A percentile compares a stretch with the other conserved stretches of the same genome.
Evolutionary conservation across 2,797 vertebrate species (phyloP).

Genomic region (Paramormyrops hopkinsi): DNA sequence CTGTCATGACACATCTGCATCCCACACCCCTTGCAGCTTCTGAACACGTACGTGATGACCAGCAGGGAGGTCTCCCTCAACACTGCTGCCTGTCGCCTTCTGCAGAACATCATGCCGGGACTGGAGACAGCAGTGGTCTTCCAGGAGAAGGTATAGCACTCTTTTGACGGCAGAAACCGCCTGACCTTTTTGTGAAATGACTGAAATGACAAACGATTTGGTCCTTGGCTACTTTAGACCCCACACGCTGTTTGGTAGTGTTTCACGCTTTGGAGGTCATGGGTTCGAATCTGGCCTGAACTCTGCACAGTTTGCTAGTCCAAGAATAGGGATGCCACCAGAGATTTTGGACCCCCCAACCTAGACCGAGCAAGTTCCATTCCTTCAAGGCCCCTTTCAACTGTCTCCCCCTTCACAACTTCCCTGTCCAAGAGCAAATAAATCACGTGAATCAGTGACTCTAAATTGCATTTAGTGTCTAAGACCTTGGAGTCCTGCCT

Average conservation of each 20-base stretch:
- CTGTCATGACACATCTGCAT: not conserved
- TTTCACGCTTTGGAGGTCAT: not conserved
- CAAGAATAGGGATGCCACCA: not conserved
- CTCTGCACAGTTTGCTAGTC: not conserved
- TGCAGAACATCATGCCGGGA: slow-evolving; percentile 97
- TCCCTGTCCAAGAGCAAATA: not conserved
- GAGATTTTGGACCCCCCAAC: not conserved
- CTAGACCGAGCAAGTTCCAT: not conserved
- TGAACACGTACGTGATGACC: slow-evolving; percentile 97
- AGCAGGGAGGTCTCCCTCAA: slow-evolving; percentile 89
- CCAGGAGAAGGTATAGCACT: slow-evolving; percentile 82
- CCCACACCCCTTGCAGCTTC: slow-evolving; percentile 61
- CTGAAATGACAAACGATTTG: not conserved
- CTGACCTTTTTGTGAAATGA: not conserved
- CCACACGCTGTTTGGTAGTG: not conserved
- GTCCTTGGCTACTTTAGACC: not conserved
- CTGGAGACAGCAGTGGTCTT: slow-evolving; percentile 97
- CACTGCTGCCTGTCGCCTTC: slow-evolving; percentile 87
- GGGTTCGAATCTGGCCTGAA: not conserved
- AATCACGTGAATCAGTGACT: not conserved
- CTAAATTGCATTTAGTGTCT: not conserved
- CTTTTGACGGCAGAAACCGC: not conserved
- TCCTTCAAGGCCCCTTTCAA: not conserved
- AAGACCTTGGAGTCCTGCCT: not conserved
- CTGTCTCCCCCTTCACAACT: not conserved